Evolutionary conservation across 2,113 vertebrate species (phyloP).

Genomic region (Ceyx melanurus): DNA sequence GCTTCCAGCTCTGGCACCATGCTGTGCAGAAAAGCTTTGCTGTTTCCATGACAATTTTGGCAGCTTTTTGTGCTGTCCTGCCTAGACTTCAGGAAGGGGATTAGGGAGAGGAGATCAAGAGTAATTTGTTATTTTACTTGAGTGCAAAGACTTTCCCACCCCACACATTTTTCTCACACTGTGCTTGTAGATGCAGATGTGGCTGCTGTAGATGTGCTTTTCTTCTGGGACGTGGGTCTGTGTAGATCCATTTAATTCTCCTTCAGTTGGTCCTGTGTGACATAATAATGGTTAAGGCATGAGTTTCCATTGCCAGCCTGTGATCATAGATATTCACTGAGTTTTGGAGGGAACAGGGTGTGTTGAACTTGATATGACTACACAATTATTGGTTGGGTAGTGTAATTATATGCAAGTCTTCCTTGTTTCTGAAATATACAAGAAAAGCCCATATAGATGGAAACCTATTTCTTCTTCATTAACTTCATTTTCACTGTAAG

Average conservation of each 20-base stretch:
- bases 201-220: background rate
- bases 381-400: background rate
- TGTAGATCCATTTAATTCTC: background rate
- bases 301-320: background rate
- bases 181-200: background rate
- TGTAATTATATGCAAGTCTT: background rate
- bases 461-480: background rate
- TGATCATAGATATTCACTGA: background rate
- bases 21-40: background rate
- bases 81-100: background rate
- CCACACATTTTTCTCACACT: background rate
- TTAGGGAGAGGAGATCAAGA: background rate
- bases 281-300: background rate
- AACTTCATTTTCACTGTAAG: background rate
- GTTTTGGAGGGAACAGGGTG: background rate
- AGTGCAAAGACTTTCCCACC: background rate
- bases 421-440: background rate
- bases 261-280: background rate
- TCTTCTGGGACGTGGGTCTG: background rate
- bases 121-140: background rate
- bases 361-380: background rate
- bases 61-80: constrained; percentile 10
- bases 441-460: background rate
- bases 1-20: background rate
- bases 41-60: constrained; percentile 21